These are phyloP conservation scores for Acrossocheilus wenchowensis DNA, from an alignment of 2,797 vertebrate genomes.

Conservation along the genomic window DNA sequence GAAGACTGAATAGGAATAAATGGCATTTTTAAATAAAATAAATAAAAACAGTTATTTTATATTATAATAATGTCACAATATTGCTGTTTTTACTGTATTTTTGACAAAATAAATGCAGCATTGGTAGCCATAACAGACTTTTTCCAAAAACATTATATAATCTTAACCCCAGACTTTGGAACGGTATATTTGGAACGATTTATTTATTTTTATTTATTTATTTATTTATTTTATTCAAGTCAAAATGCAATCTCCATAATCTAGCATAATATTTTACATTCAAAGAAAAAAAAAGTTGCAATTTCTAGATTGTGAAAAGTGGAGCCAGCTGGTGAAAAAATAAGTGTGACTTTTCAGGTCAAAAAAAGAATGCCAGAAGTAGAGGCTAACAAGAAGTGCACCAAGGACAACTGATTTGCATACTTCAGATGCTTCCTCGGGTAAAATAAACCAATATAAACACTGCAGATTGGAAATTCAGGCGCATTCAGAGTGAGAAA, in stretches of 20 bases:
- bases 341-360: background rate
- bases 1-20: background rate
- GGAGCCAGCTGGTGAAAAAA: background rate
- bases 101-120: background rate
- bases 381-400: background rate
- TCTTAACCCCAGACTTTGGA: background rate
- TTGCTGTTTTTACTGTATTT: background rate
- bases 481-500: background rate
- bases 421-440: background rate
- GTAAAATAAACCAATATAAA: background rate
- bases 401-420: background rate
- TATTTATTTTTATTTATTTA: too few relatives aligned
- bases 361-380: background rate
- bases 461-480: constrained; percentile 1
- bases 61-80: background rate
- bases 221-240: too few relatives aligned
- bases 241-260: background rate
- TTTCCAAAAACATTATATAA: background rate
- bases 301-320: background rate
- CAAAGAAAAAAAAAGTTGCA: background rate
- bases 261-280: background rate
- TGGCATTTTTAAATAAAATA: background rate
- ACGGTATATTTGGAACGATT: too few relatives aligned
- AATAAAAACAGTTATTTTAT: background rate
- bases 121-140: background rate